Evolutionary conservation across 2,797 vertebrate species (phyloP).

Genomic region (Eospalax fontanierii): DNA sequence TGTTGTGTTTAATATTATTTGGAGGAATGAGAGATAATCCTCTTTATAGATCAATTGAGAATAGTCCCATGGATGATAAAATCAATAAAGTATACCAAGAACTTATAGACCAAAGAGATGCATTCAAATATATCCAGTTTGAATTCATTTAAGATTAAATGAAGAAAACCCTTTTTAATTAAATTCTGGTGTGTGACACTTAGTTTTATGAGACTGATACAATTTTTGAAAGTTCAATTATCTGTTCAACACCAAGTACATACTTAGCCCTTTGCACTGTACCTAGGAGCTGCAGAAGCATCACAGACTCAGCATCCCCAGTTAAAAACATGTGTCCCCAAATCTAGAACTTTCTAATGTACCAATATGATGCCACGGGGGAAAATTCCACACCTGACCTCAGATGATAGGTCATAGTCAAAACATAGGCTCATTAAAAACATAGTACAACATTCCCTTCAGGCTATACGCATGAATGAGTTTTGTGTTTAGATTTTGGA

Average conservation of each 20-base stretch:
- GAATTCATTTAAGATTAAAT: conserved; percentile 48
- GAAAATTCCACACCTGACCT: background rate
- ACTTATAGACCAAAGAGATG: background rate
- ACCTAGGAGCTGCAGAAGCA: background rate
- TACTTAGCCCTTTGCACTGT: conserved; percentile 4
- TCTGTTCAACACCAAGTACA: background rate
- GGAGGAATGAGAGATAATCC: background rate
- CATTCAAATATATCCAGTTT: background rate
- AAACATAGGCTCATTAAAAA: background rate
- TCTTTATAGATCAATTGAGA: conserved; percentile 12
- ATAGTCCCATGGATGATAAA: conserved; percentile 33
- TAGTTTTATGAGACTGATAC: conserved; percentile 14
- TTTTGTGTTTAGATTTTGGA: conserved; percentile 1
- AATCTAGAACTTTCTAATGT: background rate
- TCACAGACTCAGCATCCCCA: background rate
- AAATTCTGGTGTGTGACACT: conserved; percentile 22
- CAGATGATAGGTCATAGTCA: background rate
- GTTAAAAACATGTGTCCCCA: background rate
- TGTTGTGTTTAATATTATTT: conserved; percentile 30
- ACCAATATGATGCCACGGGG: background rate
- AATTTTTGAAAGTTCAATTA: conserved; percentile 21
- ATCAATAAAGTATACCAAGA: background rate
- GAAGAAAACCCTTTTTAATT: conserved; percentile 29
- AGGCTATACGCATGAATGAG: background rate
- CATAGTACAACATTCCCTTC: background rate